A percentile compares a stretch with the other conserved stretches of the same genome.
Evolutionary conservation across 2,113 vertebrate species (phyloP).

Genomic region (Leuciscus idus): DNA sequence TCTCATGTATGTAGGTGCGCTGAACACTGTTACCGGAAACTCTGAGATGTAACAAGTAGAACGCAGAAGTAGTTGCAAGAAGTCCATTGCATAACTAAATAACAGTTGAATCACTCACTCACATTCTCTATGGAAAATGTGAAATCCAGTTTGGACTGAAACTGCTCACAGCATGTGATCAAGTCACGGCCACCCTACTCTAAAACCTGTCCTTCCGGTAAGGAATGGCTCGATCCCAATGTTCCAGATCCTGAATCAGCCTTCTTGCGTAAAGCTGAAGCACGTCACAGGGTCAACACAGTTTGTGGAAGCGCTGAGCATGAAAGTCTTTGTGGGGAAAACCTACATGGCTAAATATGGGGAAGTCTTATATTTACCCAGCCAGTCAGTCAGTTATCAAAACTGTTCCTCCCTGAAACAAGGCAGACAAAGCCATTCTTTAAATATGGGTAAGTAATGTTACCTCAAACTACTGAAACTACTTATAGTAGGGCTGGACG

Average conservation of each 20-base stretch:
- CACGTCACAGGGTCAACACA: background rate
- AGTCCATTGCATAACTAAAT: background rate
- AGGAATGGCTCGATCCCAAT: background rate
- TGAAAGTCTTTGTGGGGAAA: background rate
- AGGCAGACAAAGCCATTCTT: background rate
- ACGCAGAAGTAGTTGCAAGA: no score
- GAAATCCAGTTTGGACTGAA: background rate
- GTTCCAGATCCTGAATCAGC: background rate
- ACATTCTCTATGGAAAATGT: background rate
- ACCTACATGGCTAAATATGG: background rate
- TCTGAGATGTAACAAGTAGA: no score
- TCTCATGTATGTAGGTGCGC: no score
- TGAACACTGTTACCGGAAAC: no score
- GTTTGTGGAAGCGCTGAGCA: background rate
- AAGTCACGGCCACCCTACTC: conserved; percentile 61
- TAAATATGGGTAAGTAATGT: background rate
- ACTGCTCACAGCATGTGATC: conserved; percentile 66
- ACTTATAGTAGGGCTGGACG: background rate
- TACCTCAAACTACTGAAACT: background rate
- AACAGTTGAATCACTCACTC: background rate
- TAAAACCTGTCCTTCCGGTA: conserved; percentile 2
- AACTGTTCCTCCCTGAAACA: background rate
- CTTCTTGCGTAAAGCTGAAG: background rate
- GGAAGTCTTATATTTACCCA: background rate
- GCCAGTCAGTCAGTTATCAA: background rate